Evolutionary conservation across 2,888 invertebrate genomes (phyloP), one percentile per base, ranked within the genome.

Genomic region (Mimumesa dahlbomi): DNA sequence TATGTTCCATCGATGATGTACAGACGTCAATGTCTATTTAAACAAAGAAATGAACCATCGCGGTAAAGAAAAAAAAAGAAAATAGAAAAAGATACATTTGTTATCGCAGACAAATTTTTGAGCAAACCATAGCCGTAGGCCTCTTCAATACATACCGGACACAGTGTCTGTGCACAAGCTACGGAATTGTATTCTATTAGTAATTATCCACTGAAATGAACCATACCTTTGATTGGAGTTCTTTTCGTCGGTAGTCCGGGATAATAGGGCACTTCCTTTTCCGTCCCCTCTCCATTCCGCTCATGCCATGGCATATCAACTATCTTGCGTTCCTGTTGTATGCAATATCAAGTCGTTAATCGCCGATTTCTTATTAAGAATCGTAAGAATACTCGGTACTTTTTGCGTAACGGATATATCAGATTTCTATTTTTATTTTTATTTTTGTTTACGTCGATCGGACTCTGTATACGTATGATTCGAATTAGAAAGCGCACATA

Each of bases 301-400:
- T 93, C 92, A 90, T 95, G 95, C 95, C 95, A 95, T 1, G 95
- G 95, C 69, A 94, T 94, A 86, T 95, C 95, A 88, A 91, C 91
- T 77, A 92, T 90, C 80, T 93, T 92, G 75, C 91, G 90, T 82
- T 92, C 92, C 90, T 93, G 87, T 53, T 84, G 77, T 64, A 49
- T 77, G 73, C 62, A 74, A 65, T 82, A n/a, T n/a, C n/a, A 87
- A 16, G 36, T 52, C 16, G 38, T 74, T 76, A 77, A 54, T 49
- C 1, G 57, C 5, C 49, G n/a, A n/a, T 45, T 18, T 16, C 61
- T 21, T 11, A 50, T 19, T 63, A 22, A 40, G 18, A 40, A 50
- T 18, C 49, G 49, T 36, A 53, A 42, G 36, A 66, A 63, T 69
- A 72, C 52, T 78, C 57, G 50, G 62, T 75, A 66, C 52, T 71